A percentile compares a stretch with the other conserved stretches of the same genome.
phyloP scores from a whole-genome alignment of 2,888 invertebrate species.

The Sphinx pinastri region DNA sequence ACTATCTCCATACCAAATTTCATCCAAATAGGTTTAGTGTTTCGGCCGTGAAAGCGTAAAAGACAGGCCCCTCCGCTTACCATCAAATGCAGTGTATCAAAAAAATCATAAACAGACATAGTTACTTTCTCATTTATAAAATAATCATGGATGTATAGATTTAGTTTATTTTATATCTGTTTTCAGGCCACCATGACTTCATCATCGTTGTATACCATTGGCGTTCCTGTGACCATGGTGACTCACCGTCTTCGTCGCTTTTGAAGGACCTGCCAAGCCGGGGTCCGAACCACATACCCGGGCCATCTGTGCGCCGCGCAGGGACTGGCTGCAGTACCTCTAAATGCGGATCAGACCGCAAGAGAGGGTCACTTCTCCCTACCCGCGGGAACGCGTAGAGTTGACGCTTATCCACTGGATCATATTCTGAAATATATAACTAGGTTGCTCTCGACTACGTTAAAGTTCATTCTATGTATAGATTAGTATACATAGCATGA shows the following conservation, averaged over 20 bases:
- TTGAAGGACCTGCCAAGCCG: slow-evolving; percentile 83
- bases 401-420: slow-evolving; percentile 63
- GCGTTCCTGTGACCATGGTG: not conserved
- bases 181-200: not conserved
- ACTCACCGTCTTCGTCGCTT: slow-evolving; percentile 62
- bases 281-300: slow-evolving; percentile 88
- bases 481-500: too few relatives aligned
- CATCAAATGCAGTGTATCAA: too few relatives aligned
- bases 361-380: slow-evolving; percentile 57
- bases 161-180: not conserved
- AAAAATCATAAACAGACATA: too few relatives aligned
- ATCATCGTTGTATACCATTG: too few relatives aligned
- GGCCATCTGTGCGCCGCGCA: slow-evolving; percentile 47
- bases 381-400: slow-evolving; percentile 75
- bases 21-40: too few relatives aligned
- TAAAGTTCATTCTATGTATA: too few relatives aligned
- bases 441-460: too few relatives aligned
- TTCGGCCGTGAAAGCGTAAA: too few relatives aligned
- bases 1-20: too few relatives aligned
- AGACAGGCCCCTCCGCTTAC: too few relatives aligned
- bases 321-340: slow-evolving; percentile 40
- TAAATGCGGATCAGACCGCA: slow-evolving; percentile 33
- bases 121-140: too few relatives aligned
- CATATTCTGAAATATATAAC: slow-evolving; percentile 50
- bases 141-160: too few relatives aligned